Percentiles rank a stretch among this genome's conserved stretches.
Conservation (phyloP, 30 jellyfish, hydroid and myxozoan species). For the Nemopilema nomurai region DNA sequence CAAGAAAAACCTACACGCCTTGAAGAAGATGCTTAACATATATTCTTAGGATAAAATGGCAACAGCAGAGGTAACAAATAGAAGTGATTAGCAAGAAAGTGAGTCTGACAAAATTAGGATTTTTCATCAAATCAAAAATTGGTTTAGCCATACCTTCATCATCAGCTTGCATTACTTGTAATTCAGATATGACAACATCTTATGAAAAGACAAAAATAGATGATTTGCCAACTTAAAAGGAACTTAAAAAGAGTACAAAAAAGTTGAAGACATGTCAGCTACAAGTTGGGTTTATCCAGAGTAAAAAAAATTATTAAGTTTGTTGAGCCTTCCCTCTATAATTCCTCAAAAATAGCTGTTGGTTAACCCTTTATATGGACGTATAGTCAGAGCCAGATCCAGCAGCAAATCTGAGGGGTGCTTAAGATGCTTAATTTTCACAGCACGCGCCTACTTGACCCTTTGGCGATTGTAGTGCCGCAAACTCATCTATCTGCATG, state of each 20-base stretch:
- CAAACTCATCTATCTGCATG: background rate
- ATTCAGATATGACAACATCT: slow-evolving; percentile 73
- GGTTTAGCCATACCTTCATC: slow-evolving; percentile 53
- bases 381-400: too few species aligned
- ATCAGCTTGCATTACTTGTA: slow-evolving; percentile 60
- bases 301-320: too few species aligned
- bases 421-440: too few species aligned
- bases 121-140: background rate
- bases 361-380: too few species aligned
- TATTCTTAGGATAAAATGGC: background rate
- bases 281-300: too few species aligned
- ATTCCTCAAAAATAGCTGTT: too few species aligned
- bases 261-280: too few species aligned
- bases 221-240: background rate
- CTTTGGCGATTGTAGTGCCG: background rate
- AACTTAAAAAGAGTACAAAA: background rate
- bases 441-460: background rate
- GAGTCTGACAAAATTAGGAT: too few species aligned
- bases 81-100: too few species aligned
- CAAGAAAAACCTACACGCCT: too few species aligned
- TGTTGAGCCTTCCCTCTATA: too few species aligned
- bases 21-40: background rate
- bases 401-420: too few species aligned
- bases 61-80: background rate
- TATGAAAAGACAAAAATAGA: background rate